These are phyloP conservation scores for Ernsta delagoae DNA, from an alignment of 2,888 invertebrate genomes.

Conservation along the genomic window DNA sequence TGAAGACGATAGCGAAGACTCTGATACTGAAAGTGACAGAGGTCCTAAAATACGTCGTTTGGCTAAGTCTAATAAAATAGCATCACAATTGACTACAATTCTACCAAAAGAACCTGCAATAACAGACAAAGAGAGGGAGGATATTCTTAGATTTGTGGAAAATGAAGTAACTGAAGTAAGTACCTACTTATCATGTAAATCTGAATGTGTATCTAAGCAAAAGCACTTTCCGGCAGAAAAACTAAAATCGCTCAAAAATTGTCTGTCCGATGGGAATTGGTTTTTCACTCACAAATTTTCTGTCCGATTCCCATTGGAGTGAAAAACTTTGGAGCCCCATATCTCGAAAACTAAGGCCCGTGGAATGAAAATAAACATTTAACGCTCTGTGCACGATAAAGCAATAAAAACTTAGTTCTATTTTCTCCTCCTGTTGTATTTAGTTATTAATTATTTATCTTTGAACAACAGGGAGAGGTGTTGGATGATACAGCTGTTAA, in stretches of 20 bases:
- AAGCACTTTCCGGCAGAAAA: too few species aligned
- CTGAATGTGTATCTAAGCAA: too few species aligned
- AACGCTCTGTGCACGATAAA: too few species aligned
- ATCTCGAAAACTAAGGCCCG: too few species aligned
- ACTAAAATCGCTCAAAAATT: too few species aligned
- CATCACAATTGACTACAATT: conserved; percentile 69
- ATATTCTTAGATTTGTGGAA: conserved; percentile 93
- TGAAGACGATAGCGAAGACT: conserved; percentile 88
- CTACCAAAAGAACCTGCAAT: conserved; percentile 86
- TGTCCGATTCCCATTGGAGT: too few species aligned
- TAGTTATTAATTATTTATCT: not conserved
- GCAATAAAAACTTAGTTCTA: too few species aligned
- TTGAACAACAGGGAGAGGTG: conserved; percentile 88
- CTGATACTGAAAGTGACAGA: conserved; percentile 87
- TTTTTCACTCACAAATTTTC: too few species aligned
- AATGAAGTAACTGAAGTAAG: conserved; percentile 90
- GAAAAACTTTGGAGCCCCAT: too few species aligned
- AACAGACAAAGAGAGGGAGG: conserved; percentile 90
- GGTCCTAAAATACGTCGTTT: conserved; percentile 86
- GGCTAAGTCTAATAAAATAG: conserved; percentile 74
- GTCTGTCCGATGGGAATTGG: too few species aligned
- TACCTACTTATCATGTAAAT: not conserved
- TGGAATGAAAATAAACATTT: too few species aligned
- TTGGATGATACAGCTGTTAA: conserved; percentile 95
- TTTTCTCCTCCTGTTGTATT: not conserved